phyloP scores from a whole-genome alignment of 30 jellyfish, hydroid and myxozoan species.

The Nemopilema nomurai region DNA sequence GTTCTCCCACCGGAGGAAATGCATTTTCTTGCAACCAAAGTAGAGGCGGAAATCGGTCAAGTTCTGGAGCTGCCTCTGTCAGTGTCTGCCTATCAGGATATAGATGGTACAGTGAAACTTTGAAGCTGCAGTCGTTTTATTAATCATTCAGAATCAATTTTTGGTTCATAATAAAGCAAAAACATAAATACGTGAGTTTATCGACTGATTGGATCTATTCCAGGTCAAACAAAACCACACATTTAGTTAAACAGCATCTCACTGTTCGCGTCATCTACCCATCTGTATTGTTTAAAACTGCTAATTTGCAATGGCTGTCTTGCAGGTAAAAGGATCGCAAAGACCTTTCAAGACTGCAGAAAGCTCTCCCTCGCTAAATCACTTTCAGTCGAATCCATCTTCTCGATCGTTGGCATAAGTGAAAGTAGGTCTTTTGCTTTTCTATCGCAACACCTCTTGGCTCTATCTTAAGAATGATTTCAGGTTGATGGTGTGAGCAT shows the following conservation, averaged over 20 bases:
- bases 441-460: no score
- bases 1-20: slow-evolving; percentile 89
- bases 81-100: slow-evolving; percentile 67
- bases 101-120: slow-evolving; percentile 44
- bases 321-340: slow-evolving; percentile 35
- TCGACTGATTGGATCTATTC: no score
- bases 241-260: no score
- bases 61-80: slow-evolving; percentile 71
- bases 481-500: no score
- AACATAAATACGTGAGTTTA: no score
- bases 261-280: no score
- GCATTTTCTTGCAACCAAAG: slow-evolving; percentile 62
- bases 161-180: no score
- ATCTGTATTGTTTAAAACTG: no score
- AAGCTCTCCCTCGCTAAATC: slow-evolving; percentile 58
- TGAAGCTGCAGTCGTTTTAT: background rate
- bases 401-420: slow-evolving; percentile 15
- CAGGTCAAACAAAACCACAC: no score
- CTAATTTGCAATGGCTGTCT: background rate
- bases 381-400: slow-evolving; percentile 58
- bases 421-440: slow-evolving; percentile 20
- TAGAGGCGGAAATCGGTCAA: slow-evolving; percentile 91
- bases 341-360: slow-evolving; percentile 81
- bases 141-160: no score
- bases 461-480: no score